Evolutionary conservation across 2,113 vertebrate species (phyloP).

Genomic region (Pituophis catenifer): DNA sequence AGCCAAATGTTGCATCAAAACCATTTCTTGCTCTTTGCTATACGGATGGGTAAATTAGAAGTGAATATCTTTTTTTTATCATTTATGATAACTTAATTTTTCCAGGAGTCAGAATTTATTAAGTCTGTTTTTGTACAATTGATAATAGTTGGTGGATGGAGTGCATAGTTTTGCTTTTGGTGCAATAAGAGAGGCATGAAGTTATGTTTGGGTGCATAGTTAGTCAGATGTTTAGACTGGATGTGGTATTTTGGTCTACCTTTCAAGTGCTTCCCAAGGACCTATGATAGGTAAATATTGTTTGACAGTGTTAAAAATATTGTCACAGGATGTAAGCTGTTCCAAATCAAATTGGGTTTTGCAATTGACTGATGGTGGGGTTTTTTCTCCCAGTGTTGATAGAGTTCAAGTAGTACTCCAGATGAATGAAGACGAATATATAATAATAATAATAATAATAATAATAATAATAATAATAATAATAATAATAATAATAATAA

Average conservation of each 20-base stretch:
- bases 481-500: no score
- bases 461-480: no score
- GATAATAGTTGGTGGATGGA: not conserved
- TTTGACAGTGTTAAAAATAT: not conserved
- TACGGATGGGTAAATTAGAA: not conserved
- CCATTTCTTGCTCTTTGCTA: not conserved
- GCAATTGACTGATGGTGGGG: not conserved
- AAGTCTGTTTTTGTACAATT: not conserved
- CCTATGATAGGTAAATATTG: not conserved
- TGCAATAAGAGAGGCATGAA: not conserved
- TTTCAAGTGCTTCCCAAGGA: not conserved
- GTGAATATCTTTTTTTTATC: not conserved
- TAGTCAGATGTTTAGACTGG: not conserved
- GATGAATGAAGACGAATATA: not conserved
- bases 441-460: no score
- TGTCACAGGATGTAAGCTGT: not conserved
- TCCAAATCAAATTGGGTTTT: not conserved
- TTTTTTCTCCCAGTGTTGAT: not conserved
- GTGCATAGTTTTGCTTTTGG: not conserved
- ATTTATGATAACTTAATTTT: constrained; percentile 1
- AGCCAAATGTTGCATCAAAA: not conserved
- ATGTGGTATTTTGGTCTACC: not conserved
- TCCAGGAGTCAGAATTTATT: not conserved
- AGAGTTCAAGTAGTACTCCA: not conserved
- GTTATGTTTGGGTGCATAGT: not conserved